Percentiles rank a stretch among this genome's conserved stretches.
Evolutionary conservation across 2,888 invertebrate species (phyloP).

Genomic region (Morpho achilles): DNA sequence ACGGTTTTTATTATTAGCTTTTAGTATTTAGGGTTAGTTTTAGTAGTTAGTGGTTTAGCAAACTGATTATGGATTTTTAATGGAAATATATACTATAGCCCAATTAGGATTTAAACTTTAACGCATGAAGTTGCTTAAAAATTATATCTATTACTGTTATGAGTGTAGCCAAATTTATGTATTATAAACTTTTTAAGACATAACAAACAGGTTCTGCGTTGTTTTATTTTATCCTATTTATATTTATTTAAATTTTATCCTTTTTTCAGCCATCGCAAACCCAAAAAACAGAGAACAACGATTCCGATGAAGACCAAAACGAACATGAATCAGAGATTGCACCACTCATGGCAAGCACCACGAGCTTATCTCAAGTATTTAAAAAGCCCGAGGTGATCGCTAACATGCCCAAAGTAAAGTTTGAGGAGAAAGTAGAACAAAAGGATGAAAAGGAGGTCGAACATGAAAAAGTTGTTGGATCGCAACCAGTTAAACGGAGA

Average conservation of each 20-base stretch:
- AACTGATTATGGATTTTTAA: too few relatives aligned
- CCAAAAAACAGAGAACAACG: constrained; percentile 44
- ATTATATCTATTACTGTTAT: too few relatives aligned
- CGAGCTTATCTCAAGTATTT: constrained; percentile 43
- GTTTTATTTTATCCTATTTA: too few relatives aligned
- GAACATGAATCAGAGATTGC: constrained; percentile 69
- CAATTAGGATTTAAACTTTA: too few relatives aligned
- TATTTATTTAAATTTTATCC: not conserved
- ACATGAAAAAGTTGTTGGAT: constrained; percentile 49
- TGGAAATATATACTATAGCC: too few relatives aligned
- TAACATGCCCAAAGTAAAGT: constrained; percentile 60
- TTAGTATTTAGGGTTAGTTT: too few relatives aligned
- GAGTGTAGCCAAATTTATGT: too few relatives aligned
- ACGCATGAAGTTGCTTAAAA: too few relatives aligned
- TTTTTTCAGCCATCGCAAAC: constrained; percentile 44
- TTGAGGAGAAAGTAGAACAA: constrained; percentile 47
- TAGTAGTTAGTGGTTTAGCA: too few relatives aligned
- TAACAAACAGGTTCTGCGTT: too few relatives aligned
- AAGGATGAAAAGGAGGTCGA: constrained; percentile 37
- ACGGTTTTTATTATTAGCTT: too few relatives aligned
- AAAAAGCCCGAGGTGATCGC: constrained; percentile 69
- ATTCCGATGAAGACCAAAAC: constrained; percentile 62
- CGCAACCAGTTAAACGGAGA: constrained; percentile 68
- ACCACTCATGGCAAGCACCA: constrained; percentile 68
- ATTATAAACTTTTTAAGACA: too few relatives aligned